phyloP scores from a whole-genome alignment of 2,888 invertebrate species.

The Lamproptera curius region DNA sequence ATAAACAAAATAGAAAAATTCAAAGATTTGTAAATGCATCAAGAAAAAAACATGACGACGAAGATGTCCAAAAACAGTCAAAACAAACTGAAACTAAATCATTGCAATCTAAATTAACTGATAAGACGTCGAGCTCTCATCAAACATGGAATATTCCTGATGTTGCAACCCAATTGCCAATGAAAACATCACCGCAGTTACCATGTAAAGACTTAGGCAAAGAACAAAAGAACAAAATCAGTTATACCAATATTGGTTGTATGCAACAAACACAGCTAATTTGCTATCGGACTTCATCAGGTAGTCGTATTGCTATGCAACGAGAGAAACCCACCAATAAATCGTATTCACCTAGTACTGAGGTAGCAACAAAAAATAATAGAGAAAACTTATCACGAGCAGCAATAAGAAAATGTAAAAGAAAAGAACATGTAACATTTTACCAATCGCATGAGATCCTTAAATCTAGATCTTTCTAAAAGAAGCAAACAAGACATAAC shows the following conservation, averaged over 20 bases:
- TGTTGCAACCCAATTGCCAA: not conserved
- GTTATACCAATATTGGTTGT: conserved; percentile 26
- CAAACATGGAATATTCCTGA: conserved; percentile 22
- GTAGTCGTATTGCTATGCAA: conserved; percentile 36
- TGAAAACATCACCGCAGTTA: not conserved
- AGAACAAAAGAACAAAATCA: not conserved
- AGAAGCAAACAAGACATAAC: not conserved
- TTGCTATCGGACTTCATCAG: conserved; percentile 46
- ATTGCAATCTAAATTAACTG: conserved; percentile 28
- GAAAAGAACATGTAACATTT: too few species aligned
- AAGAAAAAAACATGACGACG: conserved; percentile 41
- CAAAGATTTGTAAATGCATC: conserved; percentile 56
- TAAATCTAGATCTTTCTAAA: too few species aligned
- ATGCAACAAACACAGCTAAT: conserved; percentile 16
- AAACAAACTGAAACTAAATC: not conserved
- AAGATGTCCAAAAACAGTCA: not conserved
- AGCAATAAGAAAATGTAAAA: conserved; percentile 19
- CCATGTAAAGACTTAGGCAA: not conserved
- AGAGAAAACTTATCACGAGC: not conserved
- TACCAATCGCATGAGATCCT: too few species aligned
- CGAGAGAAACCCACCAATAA: conserved; percentile 26
- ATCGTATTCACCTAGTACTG: not conserved
- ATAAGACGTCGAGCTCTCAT: conserved; percentile 35
- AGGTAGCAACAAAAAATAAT: not conserved
- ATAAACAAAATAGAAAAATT: conserved; percentile 48